Base-by-base conservation (phyloP, 2,113 vertebrate genomes). In the Cacatua alba region DNA sequence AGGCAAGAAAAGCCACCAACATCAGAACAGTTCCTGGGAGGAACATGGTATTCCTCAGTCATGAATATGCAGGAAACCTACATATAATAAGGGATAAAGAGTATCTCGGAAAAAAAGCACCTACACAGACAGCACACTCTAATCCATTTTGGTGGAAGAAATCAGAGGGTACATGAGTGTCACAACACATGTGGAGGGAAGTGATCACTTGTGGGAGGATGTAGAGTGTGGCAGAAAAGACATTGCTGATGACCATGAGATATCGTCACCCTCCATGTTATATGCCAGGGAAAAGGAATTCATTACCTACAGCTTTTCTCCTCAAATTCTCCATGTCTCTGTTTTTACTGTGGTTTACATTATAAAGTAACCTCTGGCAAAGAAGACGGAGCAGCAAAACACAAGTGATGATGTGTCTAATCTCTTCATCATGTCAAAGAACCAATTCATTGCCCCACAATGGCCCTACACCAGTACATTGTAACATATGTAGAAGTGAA, bases 401-500 rank as follows among this genome's bases (percentile, higher is more conserved):
- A n/a, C 68, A 92, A 95, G 89, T 89, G 89, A 91, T 94, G 92
- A 92, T 86, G 82, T 75, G 59, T 91, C 74, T 97, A 90, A 96
- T 95, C 82, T 95, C 84, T 96, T 96, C 94, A 89, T 95, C 93
- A 79, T 88, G 79, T 90, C 88, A 68, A 77, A 92, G 80, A 96
- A 84, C 83, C 72, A 72, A 46, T 95, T 91, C 77, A 87, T 76
- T 92, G 91, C 67, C 86, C 74, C 74, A 79, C 88, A 86, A 84
- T 49, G 48, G 72, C 72, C 49, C 48, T 89, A 51, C n/a, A 82
- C 41, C 28, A 94, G 41, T 72, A 82, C 57, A 26, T 20, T 51
- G 23, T 83, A 94, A 94, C 64, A 81, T 46, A 67, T 81, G 84
- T 71, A n/a, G 69, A 91, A 92, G 69, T 39, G 11, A 75, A 85